Base-by-base conservation (phyloP, 2,888 invertebrate genomes). In the Amorpha juglandis region DNA sequence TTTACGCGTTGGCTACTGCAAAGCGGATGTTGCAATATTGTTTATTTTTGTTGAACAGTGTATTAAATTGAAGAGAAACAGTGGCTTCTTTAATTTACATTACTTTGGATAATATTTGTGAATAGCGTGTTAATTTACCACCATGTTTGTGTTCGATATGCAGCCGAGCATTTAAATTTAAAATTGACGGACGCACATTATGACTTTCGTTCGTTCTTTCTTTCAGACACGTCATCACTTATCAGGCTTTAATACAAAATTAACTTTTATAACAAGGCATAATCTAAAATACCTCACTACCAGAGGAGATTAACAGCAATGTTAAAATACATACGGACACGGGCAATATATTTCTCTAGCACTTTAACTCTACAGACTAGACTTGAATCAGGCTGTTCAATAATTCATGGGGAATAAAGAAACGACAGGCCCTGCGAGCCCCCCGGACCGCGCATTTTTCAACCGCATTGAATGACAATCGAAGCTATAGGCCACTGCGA, bases 391-490 rank as follows among this genome's bases (percentile, higher is more conserved):
- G 84, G 76, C 82, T 86, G 79, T 83, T 92, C 85, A 82, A 92
- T 92, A 91, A 92, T 91, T 91, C 91, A 92, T 91, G 77, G 71
- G 71, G 82, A 77, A 86, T 86, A 86, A 87, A 86, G 86, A 86
- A 88, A 87, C 81, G 84, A 81, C 70, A 75, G 76, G 75, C 79
- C 80, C 83, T 81, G 82, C 80, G 80, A 86, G 80, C 86, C 89
- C 88, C 89, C 91, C 86, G 89, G 84, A 84, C 82, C 72, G 90
- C 77, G 77, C 84, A 91, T 91, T 91, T 91, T 91, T 91, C 91
- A 91, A 80, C 77, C 79, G 76, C 74, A 78, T 77, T 84, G 83
- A 83, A 86, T 86, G 53, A 63, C 66, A 82, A 82, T 78, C 73
- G 73, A 76, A 73, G 72, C 70, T 55, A 33, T 53, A 47, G 51